Evolutionary conservation across 2,113 vertebrate species (phyloP).

Genomic region (Calcarius ornatus): DNA sequence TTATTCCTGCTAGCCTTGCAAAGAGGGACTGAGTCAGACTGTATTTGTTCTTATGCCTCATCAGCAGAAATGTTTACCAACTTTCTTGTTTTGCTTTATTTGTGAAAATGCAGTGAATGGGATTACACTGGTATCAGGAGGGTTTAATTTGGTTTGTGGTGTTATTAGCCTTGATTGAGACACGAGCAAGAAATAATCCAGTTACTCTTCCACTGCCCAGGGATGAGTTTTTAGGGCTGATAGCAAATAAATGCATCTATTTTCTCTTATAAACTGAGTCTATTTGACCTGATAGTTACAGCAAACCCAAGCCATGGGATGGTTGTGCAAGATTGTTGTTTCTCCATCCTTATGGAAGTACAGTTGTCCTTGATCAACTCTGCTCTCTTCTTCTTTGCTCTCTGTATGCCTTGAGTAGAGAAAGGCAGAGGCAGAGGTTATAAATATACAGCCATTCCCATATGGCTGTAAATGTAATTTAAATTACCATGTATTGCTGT

Average conservation of each 20-base stretch:
- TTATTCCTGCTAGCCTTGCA: constrained; percentile 8
- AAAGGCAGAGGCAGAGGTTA: not conserved
- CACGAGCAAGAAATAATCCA: not conserved
- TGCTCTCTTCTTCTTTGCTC: not conserved
- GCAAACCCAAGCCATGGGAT: not conserved
- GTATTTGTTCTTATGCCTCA: constrained; percentile 4
- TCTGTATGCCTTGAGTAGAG: not conserved
- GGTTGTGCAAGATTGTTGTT: not conserved
- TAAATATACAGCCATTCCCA: not conserved
- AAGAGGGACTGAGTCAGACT: constrained; percentile 26
- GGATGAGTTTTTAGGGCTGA: not conserved
- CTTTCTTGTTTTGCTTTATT: not conserved
- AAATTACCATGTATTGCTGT: not conserved
- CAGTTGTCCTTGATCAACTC: not conserved
- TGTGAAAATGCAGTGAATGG: not conserved
- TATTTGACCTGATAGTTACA: not conserved
- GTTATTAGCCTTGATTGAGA: not conserved
- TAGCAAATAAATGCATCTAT: not conserved
- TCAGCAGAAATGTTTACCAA: constrained; percentile 48
- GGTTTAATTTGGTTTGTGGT: not conserved
- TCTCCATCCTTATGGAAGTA: not conserved
- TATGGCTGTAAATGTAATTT: not conserved
- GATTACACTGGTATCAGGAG: not conserved
- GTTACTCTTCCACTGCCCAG: not conserved
- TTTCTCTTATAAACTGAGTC: not conserved